A percentile compares a stretch with the other conserved stretches of the same genome.
phyloP scores from a whole-genome alignment of 2,888 invertebrate genomes.

The Agonopterix arenella region DNA sequence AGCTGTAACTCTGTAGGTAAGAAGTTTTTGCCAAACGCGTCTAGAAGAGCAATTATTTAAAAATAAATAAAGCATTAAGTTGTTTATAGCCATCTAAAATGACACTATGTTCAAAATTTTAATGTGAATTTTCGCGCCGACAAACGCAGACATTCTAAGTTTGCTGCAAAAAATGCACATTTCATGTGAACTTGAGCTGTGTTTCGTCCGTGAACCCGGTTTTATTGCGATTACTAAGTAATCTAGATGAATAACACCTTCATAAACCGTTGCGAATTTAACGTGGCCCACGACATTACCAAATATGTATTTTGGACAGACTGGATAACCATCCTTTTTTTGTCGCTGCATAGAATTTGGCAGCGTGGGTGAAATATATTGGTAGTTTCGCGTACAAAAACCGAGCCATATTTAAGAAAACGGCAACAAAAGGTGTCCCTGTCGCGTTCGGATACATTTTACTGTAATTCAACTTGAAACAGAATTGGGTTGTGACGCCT shows the following conservation, averaged over 20 bases:
- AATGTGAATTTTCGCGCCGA: conserved; percentile 57
- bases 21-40: too few species aligned
- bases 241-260: conserved; percentile 67
- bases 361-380: conserved; percentile 56
- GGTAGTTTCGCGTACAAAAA: conserved; percentile 35
- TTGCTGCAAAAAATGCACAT: conserved; percentile 67
- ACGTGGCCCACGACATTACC: conserved; percentile 50
- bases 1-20: too few species aligned
- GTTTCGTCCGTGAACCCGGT: conserved; percentile 51
- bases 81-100: conserved; percentile 54
- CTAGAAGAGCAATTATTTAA: conserved; percentile 39
- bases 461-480: conserved; percentile 45
- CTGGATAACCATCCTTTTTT: conserved; percentile 45
- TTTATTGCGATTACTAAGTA: conserved; percentile 55
- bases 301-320: conserved; percentile 39
- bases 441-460: conserved; percentile 37
- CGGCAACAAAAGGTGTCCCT: conserved; percentile 41
- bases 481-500: conserved; percentile 61
- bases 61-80: conserved; percentile 50
- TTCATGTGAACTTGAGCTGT: conserved; percentile 45
- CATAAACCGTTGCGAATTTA: conserved; percentile 47
- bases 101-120: conserved; percentile 51
- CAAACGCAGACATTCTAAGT: conserved; percentile 51
- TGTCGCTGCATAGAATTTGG: conserved; percentile 51
- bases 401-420: conserved; percentile 31